Evolutionary conservation across 2,797 vertebrate species (phyloP), one percentile per base, ranked within the genome.

Genomic region (Molossus alvarezi): DNA sequence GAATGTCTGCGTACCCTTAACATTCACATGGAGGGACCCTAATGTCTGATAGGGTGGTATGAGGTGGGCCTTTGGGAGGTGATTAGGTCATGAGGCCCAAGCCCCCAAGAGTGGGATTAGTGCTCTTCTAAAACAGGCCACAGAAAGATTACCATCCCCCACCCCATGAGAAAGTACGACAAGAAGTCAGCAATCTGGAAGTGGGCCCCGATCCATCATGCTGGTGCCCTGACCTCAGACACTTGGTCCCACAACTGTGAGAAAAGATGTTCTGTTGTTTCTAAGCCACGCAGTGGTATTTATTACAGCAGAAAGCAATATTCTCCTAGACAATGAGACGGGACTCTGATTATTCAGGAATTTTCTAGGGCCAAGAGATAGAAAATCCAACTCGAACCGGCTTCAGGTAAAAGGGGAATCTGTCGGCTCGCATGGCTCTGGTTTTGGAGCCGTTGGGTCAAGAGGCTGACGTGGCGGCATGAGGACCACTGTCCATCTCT

Each of bases 291-390:
- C 41, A 17, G 48, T 51, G 15, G 62, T 53, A 64, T 72, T 93
- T 72, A 17, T 80, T 72, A 25, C 20, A 64, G 4, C 33, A 64
- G 53, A 53, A 75, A 84, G 62, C 77, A 41, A 10, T 23, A 41
- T 95, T 75, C 33, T 33, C 33, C 33, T 33, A 33, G 33, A 57
- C 37, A 79, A 58, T 33, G 11, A 79, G 9, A 53, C 17, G 85
- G 9, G 3, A 65, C 5, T 87, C 25, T 90, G 51, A 58, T 83
- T 93, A 69, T 53, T 76, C 10, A 72, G 20, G 14, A 14, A 7
- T 83, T 91, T 85, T 92, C 62, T 82, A 65, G 37, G n/a, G 51
- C 41, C 12, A 33, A 13, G 25, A 94, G 65, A 45, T 29, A 76
- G 25, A 88, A 90, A 88, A 86, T 57, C 5, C 29, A 91, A 79